These are phyloP conservation scores for Penelope pileata DNA, from an alignment of 2,113 vertebrate species.

Conservation along the genomic window DNA sequence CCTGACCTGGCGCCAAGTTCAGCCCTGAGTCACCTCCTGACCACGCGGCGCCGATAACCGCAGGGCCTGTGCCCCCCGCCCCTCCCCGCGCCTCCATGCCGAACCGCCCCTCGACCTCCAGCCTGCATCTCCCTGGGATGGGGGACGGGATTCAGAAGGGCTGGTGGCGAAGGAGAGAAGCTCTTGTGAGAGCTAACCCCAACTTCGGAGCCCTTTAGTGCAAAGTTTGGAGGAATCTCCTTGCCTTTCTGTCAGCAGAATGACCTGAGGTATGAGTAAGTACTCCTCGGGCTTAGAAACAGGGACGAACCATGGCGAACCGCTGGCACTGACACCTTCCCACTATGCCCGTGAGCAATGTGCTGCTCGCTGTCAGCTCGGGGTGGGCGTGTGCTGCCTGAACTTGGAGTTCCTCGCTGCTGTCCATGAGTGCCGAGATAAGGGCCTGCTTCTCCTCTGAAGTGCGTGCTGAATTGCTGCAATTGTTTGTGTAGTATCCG, in stretches of 20 bases:
- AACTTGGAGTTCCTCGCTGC: neutral
- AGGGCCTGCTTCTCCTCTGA: neutral
- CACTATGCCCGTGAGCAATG: neutral
- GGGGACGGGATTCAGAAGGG: neutral
- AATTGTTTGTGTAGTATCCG: neutral
- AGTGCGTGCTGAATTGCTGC: neutral
- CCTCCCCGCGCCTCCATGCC: no score
- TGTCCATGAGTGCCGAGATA: neutral
- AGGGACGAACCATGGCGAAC: neutral
- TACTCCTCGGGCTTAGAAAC: neutral
- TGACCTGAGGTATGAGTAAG: neutral
- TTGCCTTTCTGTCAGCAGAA: neutral
- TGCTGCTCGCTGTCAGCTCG: rapidly evolving
- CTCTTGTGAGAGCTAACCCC: neutral
- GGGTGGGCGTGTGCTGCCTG: neutral
- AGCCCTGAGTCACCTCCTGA: neutral
- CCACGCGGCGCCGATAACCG: neutral
- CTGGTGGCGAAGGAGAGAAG: neutral
- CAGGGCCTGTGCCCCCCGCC: neutral
- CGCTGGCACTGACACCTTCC: neutral
- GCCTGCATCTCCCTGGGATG: neutral
- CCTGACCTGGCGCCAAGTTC: conserved; percentile 65
- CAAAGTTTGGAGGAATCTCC: neutral
- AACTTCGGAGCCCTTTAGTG: neutral
- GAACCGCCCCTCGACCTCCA: neutral